These are phyloP conservation scores for Beris morrisii DNA, from an alignment of 2,888 invertebrate species.

Conservation along the genomic window DNA sequence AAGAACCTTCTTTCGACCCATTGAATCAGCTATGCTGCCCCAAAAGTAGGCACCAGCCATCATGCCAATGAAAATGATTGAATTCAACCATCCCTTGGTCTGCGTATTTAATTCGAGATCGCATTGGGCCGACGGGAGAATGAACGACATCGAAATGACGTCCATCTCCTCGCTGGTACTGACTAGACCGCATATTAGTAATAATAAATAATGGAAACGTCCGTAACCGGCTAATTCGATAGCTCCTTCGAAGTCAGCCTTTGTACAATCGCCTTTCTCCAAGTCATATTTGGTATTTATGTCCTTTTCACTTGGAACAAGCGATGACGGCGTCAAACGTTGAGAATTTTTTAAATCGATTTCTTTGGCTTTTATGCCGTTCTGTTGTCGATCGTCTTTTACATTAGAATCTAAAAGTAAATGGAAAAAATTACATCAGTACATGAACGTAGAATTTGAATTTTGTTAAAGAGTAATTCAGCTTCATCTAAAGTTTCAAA, in stretches of 20 bases:
- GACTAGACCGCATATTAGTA: conserved; percentile 91
- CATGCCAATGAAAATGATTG: conserved; percentile 86
- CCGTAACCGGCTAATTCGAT: conserved; percentile 76
- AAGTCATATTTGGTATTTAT: conserved; percentile 59
- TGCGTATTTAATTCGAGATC: conserved; percentile 83
- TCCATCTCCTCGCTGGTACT: conserved; percentile 96
- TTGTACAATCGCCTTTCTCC: conserved; percentile 68
- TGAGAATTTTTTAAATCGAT: conserved; percentile 54
- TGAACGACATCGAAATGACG: conserved; percentile 93
- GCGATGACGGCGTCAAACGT: conserved; percentile 51
- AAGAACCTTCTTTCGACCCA: conserved; percentile 84
- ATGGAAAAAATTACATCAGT: background rate
- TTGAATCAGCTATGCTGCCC: conserved; percentile 87
- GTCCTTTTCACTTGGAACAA: conserved; percentile 46
- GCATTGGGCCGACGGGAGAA: conserved; percentile 90
- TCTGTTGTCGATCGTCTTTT: conserved; percentile 78
- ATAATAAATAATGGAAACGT: conserved; percentile 83
- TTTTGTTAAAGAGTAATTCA: background rate
- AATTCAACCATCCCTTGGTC: conserved; percentile 80
- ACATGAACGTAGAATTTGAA: background rate
- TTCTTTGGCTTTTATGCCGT: conserved; percentile 76
- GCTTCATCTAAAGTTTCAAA: background rate
- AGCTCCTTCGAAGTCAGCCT: conserved; percentile 85
- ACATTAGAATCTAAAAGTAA: conserved; percentile 76
- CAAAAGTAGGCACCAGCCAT: conserved; percentile 92